Percentiles rank a stretch among this genome's conserved stretches.
phyloP scores from a whole-genome alignment of 2,888 invertebrate species.

The Lasioglossum zephyrum region DNA sequence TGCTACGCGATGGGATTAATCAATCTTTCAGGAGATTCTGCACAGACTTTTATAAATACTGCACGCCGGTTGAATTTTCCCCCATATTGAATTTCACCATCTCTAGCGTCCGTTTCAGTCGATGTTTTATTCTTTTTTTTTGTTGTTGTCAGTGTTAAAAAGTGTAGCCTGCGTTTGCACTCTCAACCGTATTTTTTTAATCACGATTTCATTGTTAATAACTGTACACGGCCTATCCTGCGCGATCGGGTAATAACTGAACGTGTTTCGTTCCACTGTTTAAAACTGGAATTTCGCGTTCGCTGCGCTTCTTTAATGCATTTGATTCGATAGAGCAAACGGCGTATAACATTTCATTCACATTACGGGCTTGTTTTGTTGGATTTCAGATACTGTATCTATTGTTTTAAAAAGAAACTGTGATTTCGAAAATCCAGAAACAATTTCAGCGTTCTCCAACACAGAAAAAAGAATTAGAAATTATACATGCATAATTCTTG shows the following conservation, averaged over 20 bases:
- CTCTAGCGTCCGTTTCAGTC: background rate
- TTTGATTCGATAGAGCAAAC: background rate
- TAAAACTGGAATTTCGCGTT: background rate
- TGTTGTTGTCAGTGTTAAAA: background rate
- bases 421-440: background rate
- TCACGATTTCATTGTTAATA: background rate
- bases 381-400: too few species aligned
- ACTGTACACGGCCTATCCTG: background rate
- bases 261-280: background rate
- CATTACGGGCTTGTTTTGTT: background rate
- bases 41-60: background rate
- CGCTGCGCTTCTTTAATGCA: background rate
- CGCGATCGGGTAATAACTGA: background rate
- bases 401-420: background rate
- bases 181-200: background rate
- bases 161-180: background rate
- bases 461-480: background rate
- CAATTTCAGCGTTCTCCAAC: background rate
- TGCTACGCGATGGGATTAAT: background rate
- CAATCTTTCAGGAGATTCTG: background rate
- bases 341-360: background rate
- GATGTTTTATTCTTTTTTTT: background rate
- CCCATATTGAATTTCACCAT: background rate
- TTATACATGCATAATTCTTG: background rate
- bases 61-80: background rate